phyloP scores from a whole-genome alignment of 2,797 vertebrate species.

The Rhyacichthys aspro region DNA sequence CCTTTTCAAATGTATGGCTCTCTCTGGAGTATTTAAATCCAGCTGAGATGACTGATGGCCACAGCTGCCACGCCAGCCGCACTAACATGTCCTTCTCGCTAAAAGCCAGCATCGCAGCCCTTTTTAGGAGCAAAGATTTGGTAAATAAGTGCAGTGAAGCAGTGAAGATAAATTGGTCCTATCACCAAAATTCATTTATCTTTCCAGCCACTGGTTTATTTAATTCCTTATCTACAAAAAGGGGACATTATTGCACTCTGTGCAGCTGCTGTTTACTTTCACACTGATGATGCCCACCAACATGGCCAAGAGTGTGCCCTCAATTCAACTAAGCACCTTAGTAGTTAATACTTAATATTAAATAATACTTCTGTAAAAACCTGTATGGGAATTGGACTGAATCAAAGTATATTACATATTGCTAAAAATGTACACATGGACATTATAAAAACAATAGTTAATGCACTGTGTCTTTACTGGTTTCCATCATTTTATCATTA shows the following conservation, averaged over 20 bases:
- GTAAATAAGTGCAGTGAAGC: constrained; percentile 75
- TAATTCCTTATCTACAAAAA: constrained; percentile 60
- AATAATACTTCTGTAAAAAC: not conserved
- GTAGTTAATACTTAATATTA: not conserved
- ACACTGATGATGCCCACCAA: constrained; percentile 27
- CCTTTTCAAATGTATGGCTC: constrained; percentile 50
- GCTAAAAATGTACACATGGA: no score
- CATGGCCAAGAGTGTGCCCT: constrained; percentile 20
- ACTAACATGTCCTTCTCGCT: constrained; percentile 62
- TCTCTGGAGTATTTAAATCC: constrained; percentile 63
- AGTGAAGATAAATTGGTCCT: constrained; percentile 69
- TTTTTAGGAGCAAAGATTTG: constrained; percentile 71
- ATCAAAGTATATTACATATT: not conserved
- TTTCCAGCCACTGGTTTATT: constrained; percentile 58
- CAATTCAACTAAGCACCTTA: constrained; percentile 18
- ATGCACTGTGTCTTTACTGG: no score
- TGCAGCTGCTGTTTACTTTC: constrained; percentile 42
- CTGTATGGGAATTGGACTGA: not conserved
- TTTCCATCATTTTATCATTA: no score
- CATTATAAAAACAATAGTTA: no score
- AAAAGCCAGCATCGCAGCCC: constrained; percentile 40
- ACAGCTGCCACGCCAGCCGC: constrained; percentile 52
- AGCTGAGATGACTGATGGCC: constrained; percentile 75
- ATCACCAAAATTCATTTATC: constrained; percentile 74
- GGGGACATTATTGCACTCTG: constrained; percentile 40